Base-by-base conservation (phyloP, 2,888 invertebrate species). In the Hipparchia sbordonii region DNA sequence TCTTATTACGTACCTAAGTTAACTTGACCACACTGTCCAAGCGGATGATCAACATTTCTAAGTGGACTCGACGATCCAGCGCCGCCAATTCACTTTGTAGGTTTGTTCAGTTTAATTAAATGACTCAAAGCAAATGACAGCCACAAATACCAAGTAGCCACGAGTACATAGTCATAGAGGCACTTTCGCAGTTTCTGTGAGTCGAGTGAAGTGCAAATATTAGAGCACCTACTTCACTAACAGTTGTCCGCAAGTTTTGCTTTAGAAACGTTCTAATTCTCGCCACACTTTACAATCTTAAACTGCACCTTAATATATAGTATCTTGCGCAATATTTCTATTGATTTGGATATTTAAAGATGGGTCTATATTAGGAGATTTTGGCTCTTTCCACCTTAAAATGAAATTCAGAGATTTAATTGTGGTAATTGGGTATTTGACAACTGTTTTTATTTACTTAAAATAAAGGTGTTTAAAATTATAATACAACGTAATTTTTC, bases 21-120 rank as follows among this genome's bases (percentile, higher is more conserved):
- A 72, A 63, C 56, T 33, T 63, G 54, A 48, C 67, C 46, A 12
- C 13, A 12, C 33, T 48, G 23, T 59, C 13, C 59, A 59, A 68
- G 59, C 12, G 45, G 12, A 56, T n/a, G 23, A 48, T 71, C 68
- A 74, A 76, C 70, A 77, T 74, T 74, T 70, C 59, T 72, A 69
- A 75, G 71, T 71, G 61, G 70, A 56, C 23, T 61, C 70, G 12
- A 33, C 52, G 68, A 71, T 61, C 54, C 60, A 10, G 23, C 23
- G 80, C 79, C 79, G 74, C 77, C 78, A 78, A 77, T 80, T 77
- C 80, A 77, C 80, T 80, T 79, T 72, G 80, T 80, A 82, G 79
- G 81, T 89, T 88, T 87, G 86, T 89, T 86, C 86, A 84, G 84
- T 82, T 87, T 90, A 90, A 91, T 91, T 91, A 88, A 90, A 90